Evolutionary conservation across 2,888 invertebrate genomes (phyloP).

Genomic region (Dendrolimus houi): DNA sequence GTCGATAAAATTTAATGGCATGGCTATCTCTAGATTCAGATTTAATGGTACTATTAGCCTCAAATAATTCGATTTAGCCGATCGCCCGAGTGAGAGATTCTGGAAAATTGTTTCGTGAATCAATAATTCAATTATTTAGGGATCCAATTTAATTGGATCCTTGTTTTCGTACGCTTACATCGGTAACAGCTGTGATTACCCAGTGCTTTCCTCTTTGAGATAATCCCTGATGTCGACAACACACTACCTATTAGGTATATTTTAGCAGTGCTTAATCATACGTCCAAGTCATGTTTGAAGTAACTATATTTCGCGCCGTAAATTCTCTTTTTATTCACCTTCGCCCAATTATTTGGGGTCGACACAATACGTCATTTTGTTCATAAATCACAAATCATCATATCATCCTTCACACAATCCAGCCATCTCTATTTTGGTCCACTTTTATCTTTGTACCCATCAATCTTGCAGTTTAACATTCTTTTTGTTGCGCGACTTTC

Average conservation of each 20-base stretch:
- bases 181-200: conserved; percentile 28
- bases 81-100: conserved; percentile 43
- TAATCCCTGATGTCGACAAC: conserved; percentile 22
- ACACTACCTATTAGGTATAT: not conserved
- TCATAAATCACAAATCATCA: too few relatives aligned
- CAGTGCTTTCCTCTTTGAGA: conserved; percentile 18
- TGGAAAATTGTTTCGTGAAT: conserved; percentile 54
- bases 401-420: too few relatives aligned
- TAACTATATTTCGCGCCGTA: too few relatives aligned
- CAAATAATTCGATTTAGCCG: conserved; percentile 35
- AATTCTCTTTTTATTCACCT: too few relatives aligned
- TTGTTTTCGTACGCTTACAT: conserved; percentile 28
- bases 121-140: conserved; percentile 53
- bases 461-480: too few relatives aligned
- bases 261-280: too few relatives aligned
- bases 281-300: too few relatives aligned
- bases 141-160: conserved; percentile 30
- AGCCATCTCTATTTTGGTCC: too few relatives aligned
- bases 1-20: not conserved
- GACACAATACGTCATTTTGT: too few relatives aligned
- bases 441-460: too few relatives aligned
- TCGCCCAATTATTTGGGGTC: too few relatives aligned
- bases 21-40: not conserved
- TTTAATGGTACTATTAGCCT: not conserved
- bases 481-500: too few relatives aligned